Conservation (phyloP, 1,140 invertebrate species). For the Pachypsylla venusta region DNA sequence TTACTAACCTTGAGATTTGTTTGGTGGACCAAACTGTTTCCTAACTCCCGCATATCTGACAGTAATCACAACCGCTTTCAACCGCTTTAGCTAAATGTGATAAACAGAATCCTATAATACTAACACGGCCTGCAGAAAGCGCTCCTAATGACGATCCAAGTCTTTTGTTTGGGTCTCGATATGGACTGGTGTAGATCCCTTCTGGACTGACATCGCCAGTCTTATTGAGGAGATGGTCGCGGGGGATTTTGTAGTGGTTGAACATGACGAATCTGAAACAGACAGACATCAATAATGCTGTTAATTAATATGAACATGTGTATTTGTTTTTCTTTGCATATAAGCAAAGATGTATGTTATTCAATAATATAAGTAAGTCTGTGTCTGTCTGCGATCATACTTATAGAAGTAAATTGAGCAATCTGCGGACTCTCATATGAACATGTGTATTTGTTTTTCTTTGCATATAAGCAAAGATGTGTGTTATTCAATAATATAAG, state of each 20-base stretch:
- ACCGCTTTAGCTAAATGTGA: conserved; percentile 53
- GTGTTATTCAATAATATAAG: too few relatives aligned
- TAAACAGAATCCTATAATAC: conserved; percentile 52
- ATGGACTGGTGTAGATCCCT: conserved; percentile 54
- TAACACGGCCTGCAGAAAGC: conserved; percentile 61
- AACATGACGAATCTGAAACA: conserved; percentile 63
- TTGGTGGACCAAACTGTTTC: conserved; percentile 62
- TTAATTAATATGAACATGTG: too few relatives aligned
- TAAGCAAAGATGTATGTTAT: too few relatives aligned
- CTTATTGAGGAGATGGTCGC: conserved; percentile 66
- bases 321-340: too few relatives aligned
- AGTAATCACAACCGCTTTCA: conserved; percentile 63
- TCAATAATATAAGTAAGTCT: too few relatives aligned
- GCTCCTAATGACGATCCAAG: conserved; percentile 52
- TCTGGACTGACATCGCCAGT: conserved; percentile 72
- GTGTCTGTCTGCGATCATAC: too few relatives aligned
- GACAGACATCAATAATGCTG: conserved; percentile 10
- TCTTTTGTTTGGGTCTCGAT: conserved; percentile 59
- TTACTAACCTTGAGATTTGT: conserved; percentile 44
- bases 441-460: too few relatives aligned
- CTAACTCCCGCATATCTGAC: conserved; percentile 78
- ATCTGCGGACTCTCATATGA: too few relatives aligned
- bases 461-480: too few relatives aligned
- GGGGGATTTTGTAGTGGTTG: conserved; percentile 67
- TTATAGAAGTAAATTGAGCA: too few relatives aligned